These are phyloP conservation scores for Diploscapter pachys DNA, from an alignment of 1,140 invertebrate species.

Conservation along the genomic window DNA sequence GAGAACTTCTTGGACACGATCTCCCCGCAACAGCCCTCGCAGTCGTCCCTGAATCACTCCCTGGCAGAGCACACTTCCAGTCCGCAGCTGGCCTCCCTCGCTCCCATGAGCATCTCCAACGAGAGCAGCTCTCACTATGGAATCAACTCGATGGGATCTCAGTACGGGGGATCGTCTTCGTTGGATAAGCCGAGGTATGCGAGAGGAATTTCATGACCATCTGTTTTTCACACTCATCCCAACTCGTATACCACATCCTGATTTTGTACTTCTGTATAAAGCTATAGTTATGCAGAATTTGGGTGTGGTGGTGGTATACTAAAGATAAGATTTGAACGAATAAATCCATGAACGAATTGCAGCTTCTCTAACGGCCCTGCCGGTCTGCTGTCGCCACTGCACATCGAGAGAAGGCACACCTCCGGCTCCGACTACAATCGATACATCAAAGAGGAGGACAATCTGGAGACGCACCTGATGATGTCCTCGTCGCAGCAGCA, in stretches of 20 bases:
- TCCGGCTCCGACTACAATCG: neutral
- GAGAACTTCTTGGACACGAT: conserved; percentile 57
- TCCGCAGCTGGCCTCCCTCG: conserved; percentile 35
- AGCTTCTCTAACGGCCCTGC: conserved; percentile 35
- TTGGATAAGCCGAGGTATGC: conserved; percentile 10
- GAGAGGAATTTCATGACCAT: neutral
- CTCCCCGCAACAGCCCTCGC: conserved; percentile 47
- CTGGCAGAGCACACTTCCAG: conserved; percentile 1
- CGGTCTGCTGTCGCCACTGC: conserved; percentile 34
- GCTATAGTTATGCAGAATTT: neutral
- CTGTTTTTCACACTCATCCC: neutral
- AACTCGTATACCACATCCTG: neutral
- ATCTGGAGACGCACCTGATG: conserved; percentile 23
- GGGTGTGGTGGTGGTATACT: neutral
- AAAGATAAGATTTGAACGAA: neutral
- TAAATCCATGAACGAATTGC: neutral
- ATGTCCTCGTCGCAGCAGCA: conserved; percentile 28
- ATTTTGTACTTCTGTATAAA: neutral
- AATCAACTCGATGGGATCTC: neutral
- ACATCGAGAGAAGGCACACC: conserved; percentile 23
- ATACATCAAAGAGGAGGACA: conserved; percentile 24
- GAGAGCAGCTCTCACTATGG: neutral
- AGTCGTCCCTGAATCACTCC: neutral
- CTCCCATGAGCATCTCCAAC: conserved; percentile 36
- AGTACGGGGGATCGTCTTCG: neutral